Evolutionary conservation across 2,797 vertebrate species (phyloP).

Genomic region (Silurus aristotelis): DNA sequence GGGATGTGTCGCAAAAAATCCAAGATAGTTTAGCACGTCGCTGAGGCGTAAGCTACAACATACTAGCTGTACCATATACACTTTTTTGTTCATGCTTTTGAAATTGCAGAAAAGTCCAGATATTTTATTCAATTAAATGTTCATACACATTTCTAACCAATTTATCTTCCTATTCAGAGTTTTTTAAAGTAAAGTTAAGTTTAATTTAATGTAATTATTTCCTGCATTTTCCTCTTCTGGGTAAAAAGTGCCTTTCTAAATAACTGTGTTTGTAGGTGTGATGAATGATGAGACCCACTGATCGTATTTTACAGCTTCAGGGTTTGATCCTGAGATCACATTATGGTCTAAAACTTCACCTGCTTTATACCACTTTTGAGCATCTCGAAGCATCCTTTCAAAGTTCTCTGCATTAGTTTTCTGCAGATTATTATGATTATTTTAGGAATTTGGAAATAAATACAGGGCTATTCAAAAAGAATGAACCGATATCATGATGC

Average conservation of each 20-base stretch:
- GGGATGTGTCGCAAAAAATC: neutral
- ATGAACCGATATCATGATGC: too few relatives aligned
- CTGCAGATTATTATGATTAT: neutral
- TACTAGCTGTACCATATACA: neutral
- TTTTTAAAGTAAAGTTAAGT: neutral
- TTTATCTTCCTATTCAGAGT: neutral
- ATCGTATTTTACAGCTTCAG: neutral
- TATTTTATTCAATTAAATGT: neutral
- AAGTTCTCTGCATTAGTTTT: too few relatives aligned
- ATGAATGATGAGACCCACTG: neutral
- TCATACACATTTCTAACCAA: neutral
- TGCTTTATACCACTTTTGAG: neutral
- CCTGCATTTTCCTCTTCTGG: neutral
- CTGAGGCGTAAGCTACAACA: neutral
- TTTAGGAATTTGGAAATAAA: neutral
- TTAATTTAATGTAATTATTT: neutral
- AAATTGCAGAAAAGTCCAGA: neutral
- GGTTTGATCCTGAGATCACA: neutral
- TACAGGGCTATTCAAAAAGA: neutral
- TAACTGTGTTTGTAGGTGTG: neutral
- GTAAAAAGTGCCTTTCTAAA: too few relatives aligned
- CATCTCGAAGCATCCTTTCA: too few relatives aligned
- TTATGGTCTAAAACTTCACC: neutral
- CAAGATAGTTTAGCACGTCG: neutral
- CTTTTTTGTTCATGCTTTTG: neutral